Conservation (phyloP, 2,113 vertebrate species). For the Pyxicephalus adspersus region DNA sequence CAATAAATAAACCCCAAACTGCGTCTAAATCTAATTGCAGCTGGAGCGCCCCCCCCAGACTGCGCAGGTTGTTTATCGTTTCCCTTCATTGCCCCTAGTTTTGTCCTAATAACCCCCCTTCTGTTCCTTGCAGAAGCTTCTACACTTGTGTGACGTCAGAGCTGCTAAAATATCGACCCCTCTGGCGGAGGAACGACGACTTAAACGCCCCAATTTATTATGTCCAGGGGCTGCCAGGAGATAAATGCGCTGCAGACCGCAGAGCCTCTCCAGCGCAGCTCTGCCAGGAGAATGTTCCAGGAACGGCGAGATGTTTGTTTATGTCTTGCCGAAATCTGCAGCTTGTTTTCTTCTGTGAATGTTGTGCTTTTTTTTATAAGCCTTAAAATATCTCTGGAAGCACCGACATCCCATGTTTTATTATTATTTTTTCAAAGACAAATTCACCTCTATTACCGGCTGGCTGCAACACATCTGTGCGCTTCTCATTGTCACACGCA, state of each 20-base stretch:
- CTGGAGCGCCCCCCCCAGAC: too few relatives aligned
- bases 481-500: too few relatives aligned
- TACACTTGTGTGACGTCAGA: constrained; percentile 19
- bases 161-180: neutral
- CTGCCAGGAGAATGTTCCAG: neutral
- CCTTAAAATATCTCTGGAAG: too few relatives aligned
- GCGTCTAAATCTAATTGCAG: too few relatives aligned
- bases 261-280: neutral
- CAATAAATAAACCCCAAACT: too few relatives aligned
- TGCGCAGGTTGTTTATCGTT: neutral
- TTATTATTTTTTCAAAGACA: too few relatives aligned
- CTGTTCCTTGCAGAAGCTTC: neutral
- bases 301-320: constrained; percentile 2
- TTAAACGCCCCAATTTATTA: neutral
- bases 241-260: neutral
- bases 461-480: too few relatives aligned
- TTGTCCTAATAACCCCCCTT: neutral
- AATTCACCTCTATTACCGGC: too few relatives aligned
- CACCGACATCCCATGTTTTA: too few relatives aligned
- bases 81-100: neutral
- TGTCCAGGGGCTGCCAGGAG: neutral
- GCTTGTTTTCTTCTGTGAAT: neutral
- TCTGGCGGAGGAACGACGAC: neutral
- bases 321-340: neutral
- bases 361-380: too few relatives aligned